These are phyloP conservation scores for Latrodectus hesperus DNA, from an alignment of 2,888 invertebrate species.

Conservation along the genomic window DNA sequence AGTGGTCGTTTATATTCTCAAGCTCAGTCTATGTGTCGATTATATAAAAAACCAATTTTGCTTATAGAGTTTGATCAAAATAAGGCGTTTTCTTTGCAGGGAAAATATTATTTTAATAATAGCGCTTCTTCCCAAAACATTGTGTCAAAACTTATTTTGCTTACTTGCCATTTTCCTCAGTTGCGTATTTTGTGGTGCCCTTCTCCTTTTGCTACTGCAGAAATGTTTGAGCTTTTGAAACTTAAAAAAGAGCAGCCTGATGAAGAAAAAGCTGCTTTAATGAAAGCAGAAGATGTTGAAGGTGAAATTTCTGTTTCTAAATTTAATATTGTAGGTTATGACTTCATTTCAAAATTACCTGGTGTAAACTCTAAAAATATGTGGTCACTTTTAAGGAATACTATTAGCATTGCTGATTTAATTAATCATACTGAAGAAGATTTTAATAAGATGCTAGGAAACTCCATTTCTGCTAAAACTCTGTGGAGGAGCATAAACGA, in stretches of 20 bases:
- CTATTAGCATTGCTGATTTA: slow-evolving; percentile 80
- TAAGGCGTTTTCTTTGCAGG: slow-evolving; percentile 92
- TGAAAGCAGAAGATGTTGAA: slow-evolving; percentile 81
- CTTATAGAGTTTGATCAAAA: slow-evolving; percentile 97
- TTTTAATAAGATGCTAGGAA: slow-evolving; percentile 83
- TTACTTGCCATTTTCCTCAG: slow-evolving; percentile 96
- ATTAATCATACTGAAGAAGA: slow-evolving; percentile 79
- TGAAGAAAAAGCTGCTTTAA: slow-evolving; percentile 82
- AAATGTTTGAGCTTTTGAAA: slow-evolving; percentile 95
- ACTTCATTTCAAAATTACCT: slow-evolving; percentile 89
- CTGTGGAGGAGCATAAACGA: slow-evolving; percentile 75
- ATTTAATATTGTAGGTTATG: slow-evolving; percentile 81
- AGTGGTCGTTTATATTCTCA: slow-evolving; percentile 96
- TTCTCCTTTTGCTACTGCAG: slow-evolving; percentile 95
- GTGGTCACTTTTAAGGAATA: slow-evolving; percentile 83
- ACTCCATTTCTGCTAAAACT: slow-evolving; percentile 74
- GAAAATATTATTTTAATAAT: slow-evolving; percentile 84
- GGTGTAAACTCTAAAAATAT: slow-evolving; percentile 92
- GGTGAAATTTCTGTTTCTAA: slow-evolving; percentile 77
- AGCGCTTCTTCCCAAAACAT: slow-evolving; percentile 86
- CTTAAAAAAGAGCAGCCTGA: slow-evolving; percentile 89
- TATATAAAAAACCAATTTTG: slow-evolving; percentile 89
- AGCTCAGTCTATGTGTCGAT: slow-evolving; percentile 92
- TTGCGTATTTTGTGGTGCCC: slow-evolving; percentile 96
- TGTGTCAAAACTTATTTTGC: slow-evolving; percentile 88